Evolutionary conservation across 2,888 invertebrate genomes (phyloP), one percentile per base, ranked within the genome.

Genomic region (Pelosia muscerda): DNA sequence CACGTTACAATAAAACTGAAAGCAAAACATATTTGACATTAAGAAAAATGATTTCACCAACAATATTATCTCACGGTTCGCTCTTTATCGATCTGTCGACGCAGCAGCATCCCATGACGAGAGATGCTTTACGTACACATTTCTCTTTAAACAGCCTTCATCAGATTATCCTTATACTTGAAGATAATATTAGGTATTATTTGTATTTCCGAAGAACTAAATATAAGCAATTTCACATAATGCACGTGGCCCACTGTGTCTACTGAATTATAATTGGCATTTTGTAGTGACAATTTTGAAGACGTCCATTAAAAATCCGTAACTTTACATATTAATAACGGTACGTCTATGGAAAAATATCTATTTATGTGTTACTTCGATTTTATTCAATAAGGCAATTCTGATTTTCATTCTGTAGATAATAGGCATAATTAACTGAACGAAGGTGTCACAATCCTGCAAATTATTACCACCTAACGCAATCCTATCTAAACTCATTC

Each of bases 51-150:
- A 63, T 55, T 42, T 66, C 56, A 38, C 61, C 63, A 82, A 80
- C 74, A 63, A 73, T 62, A 81, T 86, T 82, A 88, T 90, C 90
- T 88, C 85, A 73, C 79, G 77, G 73, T 76, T 76, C 74, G 78
- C 84, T 83, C 78, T 78, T 79, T 92, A 92, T 92, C 88, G 92
- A 92, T 92, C 91, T 91, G 86, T 74, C 87, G 77, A 76, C 85
- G 83, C 78, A 85, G 85, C 92, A 91, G 91, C 92, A 89, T 90
- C 91, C 80, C 83, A 64, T 49, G 49, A 60, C 69, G 69, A 72
- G 67, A 69, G 71, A 68, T 73, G 31, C 59, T 65, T 22, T 38
- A 63, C 57, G 58, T 66, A 68, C 59, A 65, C 62, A 22, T 68
- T 66, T 23, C 67, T 66, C 42, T 63, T 28, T 9, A 22, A 54